phyloP scores from a whole-genome alignment of 2,113 vertebrate species.

The Poecilia latipinna region DNA sequence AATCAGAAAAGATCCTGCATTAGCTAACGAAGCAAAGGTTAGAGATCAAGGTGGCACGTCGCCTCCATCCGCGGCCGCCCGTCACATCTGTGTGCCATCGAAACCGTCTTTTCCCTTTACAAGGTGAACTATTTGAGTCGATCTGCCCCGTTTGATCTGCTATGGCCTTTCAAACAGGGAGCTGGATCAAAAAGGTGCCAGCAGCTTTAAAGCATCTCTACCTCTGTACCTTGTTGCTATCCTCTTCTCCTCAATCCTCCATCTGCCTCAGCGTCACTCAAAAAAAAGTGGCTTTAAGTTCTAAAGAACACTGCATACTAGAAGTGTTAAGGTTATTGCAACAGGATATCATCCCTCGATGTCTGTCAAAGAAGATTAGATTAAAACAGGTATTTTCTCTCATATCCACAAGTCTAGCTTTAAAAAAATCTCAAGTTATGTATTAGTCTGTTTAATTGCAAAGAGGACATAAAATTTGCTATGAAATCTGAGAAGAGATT shows the following conservation, averaged over 20 bases:
- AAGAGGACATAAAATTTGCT: no score
- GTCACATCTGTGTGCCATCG: slow-evolving; percentile 27
- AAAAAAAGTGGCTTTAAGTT: no score
- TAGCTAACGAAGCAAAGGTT: slow-evolving; percentile 25
- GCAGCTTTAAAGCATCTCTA: slow-evolving; percentile 47
- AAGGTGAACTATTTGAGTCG: slow-evolving; percentile 50
- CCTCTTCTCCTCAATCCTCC: slow-evolving; percentile 3
- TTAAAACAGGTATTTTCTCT: background rate
- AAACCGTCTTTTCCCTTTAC: slow-evolving; percentile 18
- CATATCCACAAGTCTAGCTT: background rate
- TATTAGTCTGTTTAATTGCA: no score
- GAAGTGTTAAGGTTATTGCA: background rate
- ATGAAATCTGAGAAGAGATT: no score
- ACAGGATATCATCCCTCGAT: background rate
- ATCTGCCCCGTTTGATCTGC: slow-evolving; percentile 58
- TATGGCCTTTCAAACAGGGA: slow-evolving; percentile 52
- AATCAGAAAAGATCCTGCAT: slow-evolving; percentile 42
- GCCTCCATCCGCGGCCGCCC: slow-evolving; percentile 33
- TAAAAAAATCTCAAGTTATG: no score
- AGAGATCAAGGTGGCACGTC: slow-evolving; percentile 24
- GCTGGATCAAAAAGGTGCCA: slow-evolving; percentile 55
- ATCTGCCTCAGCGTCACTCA: slow-evolving; percentile 11
- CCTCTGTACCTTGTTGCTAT: background rate
- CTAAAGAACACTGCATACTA: background rate
- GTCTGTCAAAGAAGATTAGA: background rate